Base-by-base conservation (phyloP, 2,888 invertebrate genomes). In the Cactoblastis cactorum region DNA sequence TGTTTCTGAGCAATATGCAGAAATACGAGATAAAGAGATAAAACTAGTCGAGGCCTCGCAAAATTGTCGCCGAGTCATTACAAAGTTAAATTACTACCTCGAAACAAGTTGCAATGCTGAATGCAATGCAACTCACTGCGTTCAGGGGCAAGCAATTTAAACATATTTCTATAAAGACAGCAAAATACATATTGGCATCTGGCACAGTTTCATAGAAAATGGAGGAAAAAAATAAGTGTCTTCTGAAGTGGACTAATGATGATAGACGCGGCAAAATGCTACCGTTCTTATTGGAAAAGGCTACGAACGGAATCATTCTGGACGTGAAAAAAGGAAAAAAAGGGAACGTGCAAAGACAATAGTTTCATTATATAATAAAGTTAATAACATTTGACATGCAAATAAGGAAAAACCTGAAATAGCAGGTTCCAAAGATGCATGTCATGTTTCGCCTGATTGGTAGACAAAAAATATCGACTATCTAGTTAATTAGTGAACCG, bases 21-120 rank as follows among this genome's bases (percentile, higher is more conserved):
- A 28, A 43, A 28, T 43, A 43, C 15, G 17, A 43, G 43, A 43
- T 43, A 43, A 43, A 28, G 43, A 43, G 43, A 43, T 43, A 43
- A 43, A 43, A 43, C 43, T 43, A 28, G 28, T 15, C 17, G 28
- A 43, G 43, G 43, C 15, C 43, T 43, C 43, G 43, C 43, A 28
- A 43, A 43, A 43, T 43, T 43, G 43, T 32, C 43, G 43, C 11
- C 11, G 17, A 28, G 28, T 43, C 43, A 28, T 43, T 43, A 43
- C 28, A 28, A 28, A 43, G 17, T 28, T 17, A 43, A 43, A 28
- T 43, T 43, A 43, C 24, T 28, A 43, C 8, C 15, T 32, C 0
- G 14, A 17, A 11, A 8, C 43, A 28, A 43, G 28, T 28, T 9
- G 24, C 41, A 15, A 15, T 15, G 28, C n/a, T n/a, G 22, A 28